Evolutionary conservation across 2,113 vertebrate genomes (phyloP).

Genomic region (Fregata magnificens): DNA sequence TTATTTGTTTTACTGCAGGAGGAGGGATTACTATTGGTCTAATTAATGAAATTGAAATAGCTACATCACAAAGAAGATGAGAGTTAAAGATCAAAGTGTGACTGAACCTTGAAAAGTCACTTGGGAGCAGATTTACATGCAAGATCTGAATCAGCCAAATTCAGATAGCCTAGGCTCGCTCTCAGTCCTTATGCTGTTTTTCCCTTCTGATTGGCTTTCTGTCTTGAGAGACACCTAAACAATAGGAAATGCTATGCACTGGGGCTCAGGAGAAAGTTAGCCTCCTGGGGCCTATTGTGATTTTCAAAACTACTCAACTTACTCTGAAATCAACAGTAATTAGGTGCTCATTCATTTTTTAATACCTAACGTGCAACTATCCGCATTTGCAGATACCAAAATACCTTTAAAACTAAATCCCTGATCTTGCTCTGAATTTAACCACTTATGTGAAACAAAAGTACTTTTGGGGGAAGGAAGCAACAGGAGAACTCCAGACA

Average conservation of each 20-base stretch:
- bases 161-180: not conserved
- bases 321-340: not conserved
- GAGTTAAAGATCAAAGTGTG: slow-evolving; percentile 61
- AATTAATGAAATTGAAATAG: slow-evolving; percentile 31
- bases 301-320: not conserved
- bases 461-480: not conserved
- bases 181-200: not conserved
- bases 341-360: not conserved
- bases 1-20: slow-evolving; percentile 31
- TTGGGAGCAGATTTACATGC: slow-evolving; percentile 14
- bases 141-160: slow-evolving; percentile 2
- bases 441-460: not conserved
- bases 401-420: not conserved
- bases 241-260: not conserved
- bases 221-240: not conserved
- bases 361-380: not conserved
- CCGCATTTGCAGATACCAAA: not conserved
- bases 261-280: not conserved
- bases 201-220: not conserved
- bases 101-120: slow-evolving; percentile 35
- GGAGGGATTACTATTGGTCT: not conserved
- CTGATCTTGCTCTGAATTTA: not conserved
- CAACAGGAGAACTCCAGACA: not conserved
- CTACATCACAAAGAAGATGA: slow-evolving; percentile 42
- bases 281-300: not conserved